Evolutionary conservation across 2,888 invertebrate species (phyloP).

Genomic region (Plemyria rubiginata): DNA sequence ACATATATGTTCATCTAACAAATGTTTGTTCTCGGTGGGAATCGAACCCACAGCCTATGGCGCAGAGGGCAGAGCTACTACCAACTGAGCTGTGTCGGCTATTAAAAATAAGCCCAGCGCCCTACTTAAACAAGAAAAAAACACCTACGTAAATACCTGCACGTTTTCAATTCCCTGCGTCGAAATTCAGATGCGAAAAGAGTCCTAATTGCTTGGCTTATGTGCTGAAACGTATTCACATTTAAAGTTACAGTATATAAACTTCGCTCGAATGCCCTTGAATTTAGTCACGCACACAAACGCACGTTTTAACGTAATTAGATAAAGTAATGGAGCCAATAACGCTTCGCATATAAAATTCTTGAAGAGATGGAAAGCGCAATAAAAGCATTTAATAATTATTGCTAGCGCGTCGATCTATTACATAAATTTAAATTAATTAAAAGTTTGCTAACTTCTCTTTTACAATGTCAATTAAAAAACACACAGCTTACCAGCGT

Average conservation of each 20-base stretch:
- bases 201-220: conserved; percentile 49
- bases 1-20: too few relatives aligned
- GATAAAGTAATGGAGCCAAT: conserved; percentile 3
- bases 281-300: conserved; percentile 12
- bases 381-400: background rate
- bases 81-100: too few relatives aligned
- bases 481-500: too few relatives aligned
- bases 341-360: background rate
- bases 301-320: conserved; percentile 8
- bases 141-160: conserved; percentile 30
- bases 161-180: conserved; percentile 38
- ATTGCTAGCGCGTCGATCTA: background rate
- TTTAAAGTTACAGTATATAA: conserved; percentile 6
- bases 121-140: conserved; percentile 8
- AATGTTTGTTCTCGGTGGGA: too few relatives aligned
- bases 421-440: background rate
- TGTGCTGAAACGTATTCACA: conserved; percentile 38
- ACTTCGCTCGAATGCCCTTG: background rate
- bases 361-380: background rate
- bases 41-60: too few relatives aligned
- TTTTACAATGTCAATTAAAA: too few relatives aligned
- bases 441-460: background rate
- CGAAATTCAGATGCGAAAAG: conserved; percentile 43
- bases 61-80: too few relatives aligned
- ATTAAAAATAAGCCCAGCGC: too few relatives aligned